phyloP scores from a whole-genome alignment of 1,140 invertebrate genomes.

The Stegodyphus mimosarum region DNA sequence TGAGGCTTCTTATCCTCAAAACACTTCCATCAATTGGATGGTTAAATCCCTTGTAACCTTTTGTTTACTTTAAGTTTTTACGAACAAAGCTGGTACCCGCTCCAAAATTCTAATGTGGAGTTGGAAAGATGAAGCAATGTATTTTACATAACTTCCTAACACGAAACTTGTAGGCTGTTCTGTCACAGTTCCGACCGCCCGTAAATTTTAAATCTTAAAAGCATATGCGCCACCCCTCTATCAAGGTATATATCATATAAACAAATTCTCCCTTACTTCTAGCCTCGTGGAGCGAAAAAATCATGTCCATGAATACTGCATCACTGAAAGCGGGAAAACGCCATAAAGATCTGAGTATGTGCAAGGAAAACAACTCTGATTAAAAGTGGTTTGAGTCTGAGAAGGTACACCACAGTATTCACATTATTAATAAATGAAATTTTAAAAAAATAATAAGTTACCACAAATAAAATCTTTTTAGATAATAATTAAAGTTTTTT shows the following conservation, averaged over 20 bases:
- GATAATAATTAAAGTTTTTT: too few species aligned
- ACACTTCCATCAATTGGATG: too few species aligned
- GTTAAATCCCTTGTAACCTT: not conserved
- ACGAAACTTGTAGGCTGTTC: slow-evolving; percentile 11
- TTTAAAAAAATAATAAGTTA: too few species aligned
- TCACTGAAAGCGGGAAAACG: not conserved
- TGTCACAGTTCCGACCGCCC: slow-evolving; percentile 10
- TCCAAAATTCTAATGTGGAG: slow-evolving; percentile 5
- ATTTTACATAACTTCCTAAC: slow-evolving; percentile 41
- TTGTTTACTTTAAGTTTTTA: not conserved
- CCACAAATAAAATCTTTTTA: too few species aligned
- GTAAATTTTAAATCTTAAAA: slow-evolving; percentile 60
- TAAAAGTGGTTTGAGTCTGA: slow-evolving; percentile 14
- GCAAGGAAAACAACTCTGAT: not conserved
- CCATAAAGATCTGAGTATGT: slow-evolving; percentile 31
- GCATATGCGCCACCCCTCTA: slow-evolving; percentile 16
- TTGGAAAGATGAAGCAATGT: not conserved
- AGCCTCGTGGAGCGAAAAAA: not conserved
- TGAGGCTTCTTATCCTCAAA: too few species aligned
- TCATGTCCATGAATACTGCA: slow-evolving; percentile 51
- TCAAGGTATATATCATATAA: slow-evolving; percentile 30
- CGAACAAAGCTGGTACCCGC: not conserved
- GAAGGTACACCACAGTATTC: not conserved
- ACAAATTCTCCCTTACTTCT: slow-evolving; percentile 1
- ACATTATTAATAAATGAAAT: not conserved